phyloP scores from a whole-genome alignment of 2,888 invertebrate species.

The Galerucella calmariensis region DNA sequence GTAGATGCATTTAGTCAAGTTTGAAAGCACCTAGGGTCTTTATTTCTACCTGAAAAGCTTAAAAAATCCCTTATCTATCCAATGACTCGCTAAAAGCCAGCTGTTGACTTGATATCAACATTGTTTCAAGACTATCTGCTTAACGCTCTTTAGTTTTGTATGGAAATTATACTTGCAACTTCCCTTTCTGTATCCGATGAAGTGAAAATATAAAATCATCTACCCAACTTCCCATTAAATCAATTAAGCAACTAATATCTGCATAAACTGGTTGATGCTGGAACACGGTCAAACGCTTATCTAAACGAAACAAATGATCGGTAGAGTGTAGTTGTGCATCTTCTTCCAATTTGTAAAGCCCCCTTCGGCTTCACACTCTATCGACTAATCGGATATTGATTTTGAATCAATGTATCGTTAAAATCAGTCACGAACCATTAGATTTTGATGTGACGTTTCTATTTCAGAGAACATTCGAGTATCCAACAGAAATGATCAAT shows the following conservation, averaged over 20 bases:
- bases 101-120: too few relatives aligned
- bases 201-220: background rate
- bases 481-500: constrained; percentile 18
- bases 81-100: too few relatives aligned
- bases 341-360: constrained; percentile 20
- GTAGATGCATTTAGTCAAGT: too few relatives aligned
- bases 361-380: constrained; percentile 20
- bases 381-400: constrained; percentile 31
- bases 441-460: constrained; percentile 26
- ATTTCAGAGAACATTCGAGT: constrained; percentile 15
- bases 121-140: background rate
- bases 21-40: too few relatives aligned
- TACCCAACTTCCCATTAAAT: background rate
- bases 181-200: background rate
- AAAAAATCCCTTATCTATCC: too few relatives aligned
- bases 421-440: constrained; percentile 38
- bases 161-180: background rate
- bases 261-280: background rate
- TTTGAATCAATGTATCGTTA: constrained; percentile 36
- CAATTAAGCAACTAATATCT: background rate
- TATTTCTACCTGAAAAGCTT: too few relatives aligned
- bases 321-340: constrained; percentile 4
- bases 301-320: constrained; percentile 17
- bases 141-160: background rate
- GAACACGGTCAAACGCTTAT: constrained; percentile 12